Base-by-base conservation (phyloP, 2,113 vertebrate species). In the Ploceus nigricollis region DNA sequence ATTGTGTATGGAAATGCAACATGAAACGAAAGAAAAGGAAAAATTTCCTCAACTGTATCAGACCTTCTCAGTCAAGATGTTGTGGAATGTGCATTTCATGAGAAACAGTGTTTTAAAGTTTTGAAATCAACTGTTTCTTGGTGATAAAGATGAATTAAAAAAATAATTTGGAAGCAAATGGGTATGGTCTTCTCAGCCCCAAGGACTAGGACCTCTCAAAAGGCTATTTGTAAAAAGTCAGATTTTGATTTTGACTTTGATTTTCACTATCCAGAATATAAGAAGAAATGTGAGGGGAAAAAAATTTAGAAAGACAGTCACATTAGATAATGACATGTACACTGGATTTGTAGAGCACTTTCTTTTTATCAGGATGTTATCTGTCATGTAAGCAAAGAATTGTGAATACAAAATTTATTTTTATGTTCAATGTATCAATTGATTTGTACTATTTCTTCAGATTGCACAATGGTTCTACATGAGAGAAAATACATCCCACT, bases 371-470 rank as follows among this genome's bases (percentile, higher is more conserved):
- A 44, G 47, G 31, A 60, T 44, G 18, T 66, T 81, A n/a, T 73
- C 58, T 93, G 56, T 47, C 69, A 75, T 1, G 1, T 39, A 35
- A 89, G 25, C 71, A 87, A 85, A 81, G 64, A 70, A 25, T 20
- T 70, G 15, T 68, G 65, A 89, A 63, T 75, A 56, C 57, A 87
- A 82, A 48, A 45, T 50, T 75, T 66, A 90, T 68, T 93, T 86
- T 89, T 77, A 65, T 64, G 18, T 94, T 80, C 44, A 97, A 37
- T 82, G 75, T 75, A 39, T 91, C 80, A 51, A 45, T 64, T 89
- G 73, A 89, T 93, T 87, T 94, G 83, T 94, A 78, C 48, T 44
- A 27, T 94, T 95, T 93, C 57, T 94, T 89, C 47, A 75, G 69
- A 57, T 79, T 71, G 48, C 69, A 89, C 57, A 69, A 76, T 93